Conservation (phyloP, 2,888 invertebrate genomes). For the Stenodera caucasica region DNA sequence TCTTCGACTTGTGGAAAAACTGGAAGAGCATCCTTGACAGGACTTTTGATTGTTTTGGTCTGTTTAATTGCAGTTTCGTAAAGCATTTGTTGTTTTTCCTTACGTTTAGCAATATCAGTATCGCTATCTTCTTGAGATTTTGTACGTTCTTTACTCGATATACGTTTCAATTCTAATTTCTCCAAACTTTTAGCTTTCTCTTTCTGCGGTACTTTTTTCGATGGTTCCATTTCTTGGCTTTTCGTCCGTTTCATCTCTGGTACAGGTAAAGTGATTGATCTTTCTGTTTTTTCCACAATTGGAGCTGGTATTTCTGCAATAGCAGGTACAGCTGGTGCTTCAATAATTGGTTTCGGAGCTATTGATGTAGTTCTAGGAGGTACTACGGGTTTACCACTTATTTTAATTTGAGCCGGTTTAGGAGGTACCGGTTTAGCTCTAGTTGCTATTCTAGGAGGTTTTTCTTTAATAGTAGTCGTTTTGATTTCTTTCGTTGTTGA, state of each 20-base stretch:
- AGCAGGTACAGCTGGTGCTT: conserved; percentile 34
- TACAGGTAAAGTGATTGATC: conserved; percentile 25
- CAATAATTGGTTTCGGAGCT: conserved; percentile 27
- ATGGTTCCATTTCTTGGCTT: conserved; percentile 64
- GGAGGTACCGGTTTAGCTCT: conserved; percentile 18
- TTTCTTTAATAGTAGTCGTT: conserved; percentile 9
- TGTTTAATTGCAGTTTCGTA: conserved; percentile 77
- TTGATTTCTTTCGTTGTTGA: conserved; percentile 16
- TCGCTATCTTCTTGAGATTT: conserved; percentile 75
- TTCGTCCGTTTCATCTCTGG: conserved; percentile 61
- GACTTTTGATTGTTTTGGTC: conserved; percentile 72
- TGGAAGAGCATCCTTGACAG: conserved; percentile 71
- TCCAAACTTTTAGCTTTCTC: conserved; percentile 72
- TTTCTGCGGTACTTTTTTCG: conserved; percentile 59
- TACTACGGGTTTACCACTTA: conserved; percentile 11
- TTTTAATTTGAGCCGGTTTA: background rate
- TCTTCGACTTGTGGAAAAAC: conserved; percentile 74
- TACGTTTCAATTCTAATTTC: conserved; percentile 63
- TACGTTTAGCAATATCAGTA: conserved; percentile 70
- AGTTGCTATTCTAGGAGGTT: conserved; percentile 12
- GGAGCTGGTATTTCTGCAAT: conserved; percentile 21
- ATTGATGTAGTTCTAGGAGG: conserved; percentile 3
- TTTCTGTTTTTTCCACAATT: background rate
- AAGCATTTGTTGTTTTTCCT: conserved; percentile 73
- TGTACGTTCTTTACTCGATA: conserved; percentile 65